Evolutionary conservation across 2,888 invertebrate species (phyloP), one percentile per base, ranked within the genome.

Genomic region (Troilus luridus): DNA sequence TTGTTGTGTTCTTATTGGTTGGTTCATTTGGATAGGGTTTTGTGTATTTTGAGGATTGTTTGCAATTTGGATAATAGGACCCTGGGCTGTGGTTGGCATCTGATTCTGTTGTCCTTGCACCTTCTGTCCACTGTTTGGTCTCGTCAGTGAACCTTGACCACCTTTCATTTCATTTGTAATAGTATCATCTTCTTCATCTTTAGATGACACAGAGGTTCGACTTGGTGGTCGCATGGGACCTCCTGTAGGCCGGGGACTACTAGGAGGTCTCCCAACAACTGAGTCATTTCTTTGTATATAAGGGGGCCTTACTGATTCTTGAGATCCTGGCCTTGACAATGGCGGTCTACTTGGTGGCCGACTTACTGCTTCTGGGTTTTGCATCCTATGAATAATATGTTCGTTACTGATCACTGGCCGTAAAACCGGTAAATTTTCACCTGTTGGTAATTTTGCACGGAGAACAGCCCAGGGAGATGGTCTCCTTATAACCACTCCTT

Each of bases 401-500:
- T 91, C 92, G 72, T 90, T 67, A 12, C 90, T 41, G 60, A 72
- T n/a, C 11, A 56, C 62, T 58, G 93, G 93, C 91, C 93, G 92
- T 85, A 85, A 56, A 56, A 85, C 85, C 41, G 93, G 90, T 77
- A 90, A 59, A 14, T 41, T n/a, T 54, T 90, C 90, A n/a, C 85
- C 90, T 54, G 90, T 54, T 67, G 93, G 93, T 89, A 93, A 88
- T 89, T 92, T 93, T 88, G 93, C 93, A 41, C 93, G 93, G 11
- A 93, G 93, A 60, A 94, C 92, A 59, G 93, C 91, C 92, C 93
- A 93, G 81, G 93, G 92, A 12, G 92, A 92, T 21, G 92, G 92
- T 17, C 93, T 91, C 89, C 93, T 91, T 24, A 92, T 91, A 8
- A 92, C 91, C 0, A 41, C 67, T 17, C 90, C 90, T 77, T 91